Conservation (phyloP, 1,140 invertebrate species). For the Aphelinus atriplicis region DNA sequence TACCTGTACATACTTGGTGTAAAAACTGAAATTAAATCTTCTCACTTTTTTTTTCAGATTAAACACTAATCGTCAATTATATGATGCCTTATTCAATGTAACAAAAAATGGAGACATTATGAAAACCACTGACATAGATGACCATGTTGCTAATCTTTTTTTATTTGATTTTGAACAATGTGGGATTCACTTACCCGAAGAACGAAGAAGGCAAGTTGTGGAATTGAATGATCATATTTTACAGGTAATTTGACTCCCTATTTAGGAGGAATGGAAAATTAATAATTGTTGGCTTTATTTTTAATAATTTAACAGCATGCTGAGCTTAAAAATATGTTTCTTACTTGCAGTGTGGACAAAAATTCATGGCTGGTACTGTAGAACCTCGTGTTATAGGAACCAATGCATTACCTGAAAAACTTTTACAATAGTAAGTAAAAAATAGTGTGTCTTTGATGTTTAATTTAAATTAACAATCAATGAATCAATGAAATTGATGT, state of each 20-base stretch:
- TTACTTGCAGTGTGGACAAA: slow-evolving; percentile 83
- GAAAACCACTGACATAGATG: slow-evolving; percentile 78
- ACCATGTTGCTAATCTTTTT: slow-evolving; percentile 89
- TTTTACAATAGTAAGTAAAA: slow-evolving; percentile 78
- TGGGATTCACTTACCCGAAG: slow-evolving; percentile 92
- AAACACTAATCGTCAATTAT: slow-evolving; percentile 89
- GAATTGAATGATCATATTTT: slow-evolving; percentile 83
- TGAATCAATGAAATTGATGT: slow-evolving; percentile 18
- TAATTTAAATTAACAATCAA: no score
- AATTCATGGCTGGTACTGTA: slow-evolving; percentile 83
- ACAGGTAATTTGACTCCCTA: slow-evolving; percentile 47
- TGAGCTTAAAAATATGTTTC: background rate
- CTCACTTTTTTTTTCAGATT: slow-evolving; percentile 68
- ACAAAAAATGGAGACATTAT: slow-evolving; percentile 77
- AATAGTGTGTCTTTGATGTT: background rate
- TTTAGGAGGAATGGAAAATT: background rate
- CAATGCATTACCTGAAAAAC: slow-evolving; percentile 74
- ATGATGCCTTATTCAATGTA: slow-evolving; percentile 78
- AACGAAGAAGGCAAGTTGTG: slow-evolving; percentile 80
- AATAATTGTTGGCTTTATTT: no score
- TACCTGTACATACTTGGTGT: background rate
- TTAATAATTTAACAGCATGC: background rate
- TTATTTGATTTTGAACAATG: slow-evolving; percentile 97
- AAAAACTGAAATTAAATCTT: background rate
- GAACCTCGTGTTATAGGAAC: slow-evolving; percentile 74